Percentiles rank a stretch among this genome's conserved stretches.
Evolutionary conservation across 1,140 invertebrate genomes (phyloP).

Genomic region (Diachasmimorpha longicaudata): DNA sequence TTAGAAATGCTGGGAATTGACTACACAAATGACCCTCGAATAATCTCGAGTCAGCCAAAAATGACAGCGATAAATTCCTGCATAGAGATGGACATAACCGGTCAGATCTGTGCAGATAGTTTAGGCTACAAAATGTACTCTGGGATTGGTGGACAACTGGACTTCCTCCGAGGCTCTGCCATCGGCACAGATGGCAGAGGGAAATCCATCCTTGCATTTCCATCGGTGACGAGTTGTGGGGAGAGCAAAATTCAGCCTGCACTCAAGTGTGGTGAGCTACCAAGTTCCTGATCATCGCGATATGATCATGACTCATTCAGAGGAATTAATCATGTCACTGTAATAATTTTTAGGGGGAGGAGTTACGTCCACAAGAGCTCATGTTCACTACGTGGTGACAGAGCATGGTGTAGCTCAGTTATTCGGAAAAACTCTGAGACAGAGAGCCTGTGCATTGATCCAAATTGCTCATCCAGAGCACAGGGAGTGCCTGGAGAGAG

Average conservation of each 20-base stretch:
- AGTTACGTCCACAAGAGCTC: conserved; percentile 90
- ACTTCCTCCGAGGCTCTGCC: conserved; percentile 93
- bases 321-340: neutral
- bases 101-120: conserved; percentile 90
- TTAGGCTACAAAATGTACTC: conserved; percentile 92
- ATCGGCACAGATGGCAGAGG: conserved; percentile 85
- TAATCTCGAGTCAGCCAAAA: conserved; percentile 83
- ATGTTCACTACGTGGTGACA: conserved; percentile 88
- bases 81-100: conserved; percentile 94
- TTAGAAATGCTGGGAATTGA: conserved; percentile 85
- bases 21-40: conserved; percentile 82
- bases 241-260: conserved; percentile 84
- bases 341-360: conserved; percentile 73
- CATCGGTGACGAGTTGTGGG: conserved; percentile 84
- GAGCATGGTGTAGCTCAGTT: conserved; percentile 90
- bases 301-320: neutral
- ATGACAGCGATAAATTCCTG: conserved; percentile 98
- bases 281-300: neutral
- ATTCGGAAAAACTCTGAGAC: conserved; percentile 88
- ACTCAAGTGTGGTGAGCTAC: conserved; percentile 69
- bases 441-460: conserved; percentile 89
- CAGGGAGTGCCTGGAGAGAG: conserved; percentile 84
- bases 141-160: conserved; percentile 91
- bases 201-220: conserved; percentile 92
- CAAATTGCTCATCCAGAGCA: conserved; percentile 90